These are phyloP conservation scores for Andrena chrysosceles DNA, from an alignment of 2,888 invertebrate genomes.

Conservation along the genomic window DNA sequence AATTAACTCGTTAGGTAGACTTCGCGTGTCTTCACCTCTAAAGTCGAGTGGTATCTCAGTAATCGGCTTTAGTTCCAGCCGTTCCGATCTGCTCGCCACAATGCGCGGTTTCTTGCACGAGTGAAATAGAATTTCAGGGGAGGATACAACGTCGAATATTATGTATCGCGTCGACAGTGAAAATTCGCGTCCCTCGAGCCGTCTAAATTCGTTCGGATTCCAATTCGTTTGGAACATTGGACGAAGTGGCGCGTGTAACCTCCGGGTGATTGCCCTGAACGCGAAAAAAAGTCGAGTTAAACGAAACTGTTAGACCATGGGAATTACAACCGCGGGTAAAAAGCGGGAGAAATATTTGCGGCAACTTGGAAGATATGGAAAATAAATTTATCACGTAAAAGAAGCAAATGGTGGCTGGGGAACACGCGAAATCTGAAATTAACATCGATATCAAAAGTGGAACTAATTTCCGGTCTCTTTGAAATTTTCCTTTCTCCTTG, in stretches of 20 bases:
- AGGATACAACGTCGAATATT: background rate
- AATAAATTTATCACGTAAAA: slow-evolving; percentile 34
- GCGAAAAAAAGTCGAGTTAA: slow-evolving; percentile 9
- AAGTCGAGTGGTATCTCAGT: slow-evolving; percentile 22
- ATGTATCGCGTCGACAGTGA: background rate
- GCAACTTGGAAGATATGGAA: slow-evolving; percentile 29
- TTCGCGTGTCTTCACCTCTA: background rate
- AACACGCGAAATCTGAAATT: slow-evolving; percentile 44
- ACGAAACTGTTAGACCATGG: slow-evolving; percentile 15
- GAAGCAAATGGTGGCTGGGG: background rate
- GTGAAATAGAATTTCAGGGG: slow-evolving; percentile 1
- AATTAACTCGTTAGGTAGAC: slow-evolving; percentile 23
- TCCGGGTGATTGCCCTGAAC: background rate
- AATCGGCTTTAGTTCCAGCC: slow-evolving; percentile 30
- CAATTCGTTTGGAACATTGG: slow-evolving; percentile 12
- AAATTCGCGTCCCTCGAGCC: slow-evolving; percentile 3
- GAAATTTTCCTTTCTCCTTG: slow-evolving; percentile 6
- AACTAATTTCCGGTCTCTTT: slow-evolving; percentile 49
- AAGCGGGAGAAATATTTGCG: slow-evolving; percentile 18
- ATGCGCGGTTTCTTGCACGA: background rate
- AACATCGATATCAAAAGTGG: slow-evolving; percentile 52
- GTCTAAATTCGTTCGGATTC: slow-evolving; percentile 8
- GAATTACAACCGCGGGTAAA: slow-evolving; percentile 7
- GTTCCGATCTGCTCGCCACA: background rate
- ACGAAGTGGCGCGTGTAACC: slow-evolving; percentile 9